Base-by-base conservation (phyloP, 2,888 invertebrate genomes). In the Zaprionus bogoriensis region DNA sequence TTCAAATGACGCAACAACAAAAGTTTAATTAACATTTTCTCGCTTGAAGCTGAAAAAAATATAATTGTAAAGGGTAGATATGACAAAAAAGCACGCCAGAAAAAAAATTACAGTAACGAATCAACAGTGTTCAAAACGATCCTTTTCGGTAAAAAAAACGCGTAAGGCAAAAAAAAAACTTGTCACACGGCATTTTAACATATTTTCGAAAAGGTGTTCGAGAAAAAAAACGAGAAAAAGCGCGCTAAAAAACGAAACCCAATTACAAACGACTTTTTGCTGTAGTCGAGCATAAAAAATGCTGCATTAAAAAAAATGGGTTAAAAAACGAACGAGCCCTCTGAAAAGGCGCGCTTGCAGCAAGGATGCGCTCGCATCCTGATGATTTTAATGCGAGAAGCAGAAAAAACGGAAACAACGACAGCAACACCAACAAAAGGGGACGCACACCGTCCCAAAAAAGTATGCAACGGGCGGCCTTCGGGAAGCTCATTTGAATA, bases 181-280 rank as follows among this genome's bases (percentile, higher is more conserved):
- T 87, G 88, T 73, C 85, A 72, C 46, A 52, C 87, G 55, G 72
- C 69, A 81, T 74, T 74, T 71, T 5, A 64, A 64, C 55, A 62
- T 50, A 57, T 30, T 47, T 42, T 46, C 65, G 64, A 77, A 84
- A 77, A 55, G 39, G 48, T 54, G 61, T 59, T 62, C 47, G 53
- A 63, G 47, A 58, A 47, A 39, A 58, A 55, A 27, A 45, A 45
- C 2, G 10, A 17, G 28, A 22, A 61, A 73, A 67, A 68, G 27
- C 52, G 58, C 45, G 48, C 47, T 45, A 36, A 73, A 74, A 72
- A 70, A 57, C 23, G 59, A 54, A 46, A 58, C 67, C 73, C 75
- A 87, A 83, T 86, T 87, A 83, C 67, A 86, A 82, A 86, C 72
- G 80, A 82, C 72, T 85, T 81, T 81, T 78, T 77, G 59, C 64